Percentiles rank a stretch among this genome's conserved stretches.
These are phyloP conservation scores for Netelia fuscicornis DNA, from an alignment of 2,888 invertebrate genomes.

Conservation along the genomic window DNA sequence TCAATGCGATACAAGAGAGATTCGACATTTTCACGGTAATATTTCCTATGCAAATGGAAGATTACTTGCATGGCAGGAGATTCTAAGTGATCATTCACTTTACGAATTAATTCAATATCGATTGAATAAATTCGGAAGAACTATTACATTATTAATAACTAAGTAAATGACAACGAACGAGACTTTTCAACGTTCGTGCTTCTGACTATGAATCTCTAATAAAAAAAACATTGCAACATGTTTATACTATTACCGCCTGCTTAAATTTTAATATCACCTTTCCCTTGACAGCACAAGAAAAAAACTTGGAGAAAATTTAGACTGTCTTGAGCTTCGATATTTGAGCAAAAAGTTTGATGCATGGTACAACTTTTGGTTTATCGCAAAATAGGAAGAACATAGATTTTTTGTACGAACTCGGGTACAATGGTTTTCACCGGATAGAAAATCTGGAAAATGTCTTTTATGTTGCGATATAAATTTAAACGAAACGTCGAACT, in stretches of 20 bases:
- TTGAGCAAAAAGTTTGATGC: neutral
- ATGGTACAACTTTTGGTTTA: neutral
- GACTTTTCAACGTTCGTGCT: neutral
- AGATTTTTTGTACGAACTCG: neutral
- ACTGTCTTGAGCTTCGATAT: neutral
- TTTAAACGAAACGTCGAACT: no score
- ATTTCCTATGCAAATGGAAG: neutral
- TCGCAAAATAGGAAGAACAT: neutral
- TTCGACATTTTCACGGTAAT: neutral
- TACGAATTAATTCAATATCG: no score
- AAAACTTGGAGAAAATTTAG: no score
- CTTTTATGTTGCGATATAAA: neutral
- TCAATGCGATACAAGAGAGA: neutral
- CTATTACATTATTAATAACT: neutral
- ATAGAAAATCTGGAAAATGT: neutral
- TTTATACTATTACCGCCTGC: neutral
- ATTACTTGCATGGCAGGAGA: neutral
- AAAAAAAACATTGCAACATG: neutral
- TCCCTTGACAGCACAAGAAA: no score
- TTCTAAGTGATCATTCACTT: no score
- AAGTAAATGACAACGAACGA: neutral
- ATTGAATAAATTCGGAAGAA: neutral
- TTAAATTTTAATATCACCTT: neutral
- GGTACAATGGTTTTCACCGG: neutral
- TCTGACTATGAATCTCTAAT: no score